Evolutionary conservation across 2,113 vertebrate species (phyloP).

Genomic region (Pelvicachromis taeniatus): DNA sequence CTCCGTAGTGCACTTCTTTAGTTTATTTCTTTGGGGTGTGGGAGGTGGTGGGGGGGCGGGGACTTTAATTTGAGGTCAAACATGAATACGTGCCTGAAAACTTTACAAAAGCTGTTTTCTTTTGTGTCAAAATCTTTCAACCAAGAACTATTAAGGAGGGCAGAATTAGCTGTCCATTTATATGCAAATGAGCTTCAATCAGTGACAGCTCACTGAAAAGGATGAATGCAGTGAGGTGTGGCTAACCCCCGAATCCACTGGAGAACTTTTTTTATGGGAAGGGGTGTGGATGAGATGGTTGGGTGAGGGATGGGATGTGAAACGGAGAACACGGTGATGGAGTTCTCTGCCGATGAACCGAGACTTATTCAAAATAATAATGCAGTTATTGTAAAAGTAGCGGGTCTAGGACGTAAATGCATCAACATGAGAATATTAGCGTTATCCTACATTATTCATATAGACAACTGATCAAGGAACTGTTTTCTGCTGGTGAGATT

Average conservation of each 20-base stretch:
- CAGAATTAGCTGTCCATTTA: constrained; percentile 54
- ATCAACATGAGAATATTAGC: neutral
- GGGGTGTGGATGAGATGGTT: neutral
- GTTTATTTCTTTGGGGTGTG: neutral
- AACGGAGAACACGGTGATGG: neutral
- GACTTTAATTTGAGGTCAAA: constrained; percentile 19
- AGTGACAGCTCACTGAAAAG: constrained; percentile 37
- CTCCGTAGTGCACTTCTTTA: neutral
- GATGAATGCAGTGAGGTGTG: constrained; percentile 52
- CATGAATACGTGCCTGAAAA: neutral
- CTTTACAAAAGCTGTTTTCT: neutral
- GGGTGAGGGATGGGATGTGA: constrained; percentile 14
- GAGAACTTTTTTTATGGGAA: neutral
- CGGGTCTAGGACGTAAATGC: neutral
- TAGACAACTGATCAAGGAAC: neutral
- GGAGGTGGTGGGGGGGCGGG: neutral
- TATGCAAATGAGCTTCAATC: constrained; percentile 66
- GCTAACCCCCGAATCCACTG: constrained; percentile 32
- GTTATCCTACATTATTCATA: neutral
- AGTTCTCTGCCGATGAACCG: neutral
- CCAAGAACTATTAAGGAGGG: constrained; percentile 21
- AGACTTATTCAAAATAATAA: neutral
- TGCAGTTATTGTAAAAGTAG: neutral
- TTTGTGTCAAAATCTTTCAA: constrained; percentile 15
- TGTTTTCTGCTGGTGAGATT: neutral